These are phyloP conservation scores for Forbesichthys papilliferus DNA, from an alignment of 2,113 vertebrate genomes.

Conservation along the genomic window DNA sequence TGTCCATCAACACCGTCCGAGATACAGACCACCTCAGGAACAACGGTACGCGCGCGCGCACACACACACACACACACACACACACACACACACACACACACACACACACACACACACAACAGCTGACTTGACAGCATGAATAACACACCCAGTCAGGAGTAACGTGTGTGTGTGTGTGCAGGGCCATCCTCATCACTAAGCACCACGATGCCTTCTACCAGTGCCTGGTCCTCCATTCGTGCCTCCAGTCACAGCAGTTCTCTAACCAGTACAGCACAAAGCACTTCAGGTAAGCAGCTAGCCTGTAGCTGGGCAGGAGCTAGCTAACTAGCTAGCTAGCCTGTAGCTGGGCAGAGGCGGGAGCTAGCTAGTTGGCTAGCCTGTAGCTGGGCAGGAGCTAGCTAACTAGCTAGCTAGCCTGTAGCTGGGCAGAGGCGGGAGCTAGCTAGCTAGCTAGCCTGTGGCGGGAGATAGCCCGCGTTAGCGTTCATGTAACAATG, in stretches of 20 bases:
- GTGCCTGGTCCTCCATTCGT: slow-evolving; percentile 99
- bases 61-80: too few relatives aligned
- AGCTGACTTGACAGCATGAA: slow-evolving; percentile 68
- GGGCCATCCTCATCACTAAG: slow-evolving; percentile 99
- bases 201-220: slow-evolving; percentile 99
- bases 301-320: too few relatives aligned
- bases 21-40: slow-evolving; percentile 99
- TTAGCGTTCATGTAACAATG: not conserved
- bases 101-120: slow-evolving; percentile 28
- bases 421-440: too few relatives aligned
- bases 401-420: too few relatives aligned
- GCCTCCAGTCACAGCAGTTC: slow-evolving; percentile 99
- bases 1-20: slow-evolving; percentile 99
- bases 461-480: too few relatives aligned
- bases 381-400: too few relatives aligned
- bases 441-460: too few relatives aligned
- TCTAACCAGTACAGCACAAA: slow-evolving; percentile 99
- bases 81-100: not conserved
- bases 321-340: too few relatives aligned
- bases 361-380: too few relatives aligned
- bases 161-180: slow-evolving; percentile 43
- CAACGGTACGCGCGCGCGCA: slow-evolving; percentile 79
- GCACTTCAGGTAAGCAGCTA: slow-evolving; percentile 90
- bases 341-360: too few relatives aligned
- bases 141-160: not conserved